Evolutionary conservation across 1,140 invertebrate genomes (phyloP), one percentile per base, ranked within the genome.

Genomic region (Drusus annulatus): DNA sequence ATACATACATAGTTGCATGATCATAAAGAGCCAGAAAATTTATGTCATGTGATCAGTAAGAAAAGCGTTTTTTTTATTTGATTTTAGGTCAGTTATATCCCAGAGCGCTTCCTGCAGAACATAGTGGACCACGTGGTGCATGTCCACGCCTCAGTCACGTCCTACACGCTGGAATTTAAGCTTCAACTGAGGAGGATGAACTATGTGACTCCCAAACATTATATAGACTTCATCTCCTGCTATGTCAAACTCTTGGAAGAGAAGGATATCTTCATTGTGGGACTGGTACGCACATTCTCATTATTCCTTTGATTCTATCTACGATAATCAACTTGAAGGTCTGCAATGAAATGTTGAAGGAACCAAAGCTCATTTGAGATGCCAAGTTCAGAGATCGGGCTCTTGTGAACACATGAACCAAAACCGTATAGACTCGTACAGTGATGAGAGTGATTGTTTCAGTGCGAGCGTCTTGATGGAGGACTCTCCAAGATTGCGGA

Each of bases 181-280:
- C 85, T 92, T 16, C 93, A 94, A 76, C 86, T 96, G 8, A 88
- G 95, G 31, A 90, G 96, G 54, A 93, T 91, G 84, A 97, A 96
- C 87, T 97, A 94, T 85, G 94, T 97, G 1, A 97, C 96, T 3
- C 96, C 96, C 1, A 97, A 96, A 83, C 96, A 98, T 85, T 98
- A 96, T 86, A 88, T 98, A 79, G 96, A 97, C 86, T 97, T 93
- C 81, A 94, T 98, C 52, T 93, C 93, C 65, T 93, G 92, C 0
- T 98, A 97, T 85, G 84, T 96, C 0, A 91, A 91, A 80, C 87
- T 97, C 5, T 86, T 98, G 2, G 91, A 94, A 68, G 93, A 94
- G 83, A 92, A 94, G 84, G 91, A 94, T 84, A 87, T 91, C 25
- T 94, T 89, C 83, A 94, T 94, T 83, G 87, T 91, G 10, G 88